Evolutionary conservation across 2,113 vertebrate species (phyloP).

Genomic region (Daboia siamensis): DNA sequence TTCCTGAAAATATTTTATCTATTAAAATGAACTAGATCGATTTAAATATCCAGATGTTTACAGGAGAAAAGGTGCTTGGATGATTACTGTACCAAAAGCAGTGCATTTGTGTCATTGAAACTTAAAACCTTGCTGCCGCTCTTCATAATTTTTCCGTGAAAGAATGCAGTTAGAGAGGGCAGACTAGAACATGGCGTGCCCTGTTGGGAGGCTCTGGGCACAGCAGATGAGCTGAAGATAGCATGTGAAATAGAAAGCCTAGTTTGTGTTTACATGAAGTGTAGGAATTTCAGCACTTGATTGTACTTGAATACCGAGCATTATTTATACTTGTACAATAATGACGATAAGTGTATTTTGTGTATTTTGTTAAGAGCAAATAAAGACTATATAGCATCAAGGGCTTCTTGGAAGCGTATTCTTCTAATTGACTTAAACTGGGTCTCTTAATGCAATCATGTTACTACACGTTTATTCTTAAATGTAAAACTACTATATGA

Average conservation of each 20-base stretch:
- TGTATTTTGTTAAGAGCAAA: conserved; percentile 77
- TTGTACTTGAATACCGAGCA: conserved; percentile 78
- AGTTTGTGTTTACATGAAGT: conserved; percentile 79
- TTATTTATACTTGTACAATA: conserved; percentile 81
- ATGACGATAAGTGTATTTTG: conserved; percentile 70
- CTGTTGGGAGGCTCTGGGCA: conserved; percentile 54
- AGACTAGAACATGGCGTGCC: conserved; percentile 55
- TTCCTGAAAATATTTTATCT: conserved; percentile 49
- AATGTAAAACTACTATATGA: background rate
- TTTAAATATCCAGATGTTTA: conserved; percentile 67
- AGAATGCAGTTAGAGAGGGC: conserved; percentile 61
- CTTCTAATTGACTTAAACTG: conserved; percentile 21
- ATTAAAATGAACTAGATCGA: conserved; percentile 48
- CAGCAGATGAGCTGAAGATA: conserved; percentile 64
- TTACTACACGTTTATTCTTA: conserved; percentile 7
- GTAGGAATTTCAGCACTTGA: conserved; percentile 72
- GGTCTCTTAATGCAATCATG: background rate
- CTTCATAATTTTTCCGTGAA: conserved; percentile 54
- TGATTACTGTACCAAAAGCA: conserved; percentile 52
- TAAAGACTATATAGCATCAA: conserved; percentile 69
- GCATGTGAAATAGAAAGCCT: conserved; percentile 61
- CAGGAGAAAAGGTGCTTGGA: conserved; percentile 51
- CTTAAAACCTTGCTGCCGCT: conserved; percentile 50
- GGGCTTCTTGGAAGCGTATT: conserved; percentile 47
- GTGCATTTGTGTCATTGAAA: conserved; percentile 55